These are phyloP conservation scores for Chaunax sp. DNA, from an alignment of 2,797 vertebrate genomes.

Conservation along the genomic window DNA sequence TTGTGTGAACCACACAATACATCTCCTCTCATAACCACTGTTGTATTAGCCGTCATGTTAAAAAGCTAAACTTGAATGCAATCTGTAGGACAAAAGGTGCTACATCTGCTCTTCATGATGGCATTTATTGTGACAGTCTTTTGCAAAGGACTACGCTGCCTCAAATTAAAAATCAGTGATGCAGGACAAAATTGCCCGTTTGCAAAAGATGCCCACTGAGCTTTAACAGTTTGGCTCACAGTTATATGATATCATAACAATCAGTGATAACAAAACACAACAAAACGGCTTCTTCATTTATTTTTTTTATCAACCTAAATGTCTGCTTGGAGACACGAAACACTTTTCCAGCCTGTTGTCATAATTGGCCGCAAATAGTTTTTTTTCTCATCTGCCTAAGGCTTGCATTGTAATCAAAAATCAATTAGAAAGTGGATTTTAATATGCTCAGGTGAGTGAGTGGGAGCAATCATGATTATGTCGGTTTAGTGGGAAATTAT, in stretches of 20 bases:
- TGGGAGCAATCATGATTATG: constrained; percentile 17
- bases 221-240: constrained; percentile 39
- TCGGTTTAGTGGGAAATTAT: background rate
- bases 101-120: constrained; percentile 4
- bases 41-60: background rate
- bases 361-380: constrained; percentile 1
- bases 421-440: constrained; percentile 23
- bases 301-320: constrained; percentile 24
- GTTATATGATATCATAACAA: constrained; percentile 34
- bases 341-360: background rate
- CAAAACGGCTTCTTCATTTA: constrained; percentile 29
- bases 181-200: constrained; percentile 28
- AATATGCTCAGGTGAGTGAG: constrained; percentile 40
- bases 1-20: background rate
- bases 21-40: background rate
- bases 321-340: constrained; percentile 30
- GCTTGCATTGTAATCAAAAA: constrained; percentile 45
- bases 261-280: constrained; percentile 34
- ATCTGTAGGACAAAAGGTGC: constrained; percentile 12
- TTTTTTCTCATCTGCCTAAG: constrained; percentile 3
- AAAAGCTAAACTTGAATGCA: constrained; percentile 14
- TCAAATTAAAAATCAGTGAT: constrained; percentile 62
- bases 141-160: constrained; percentile 12
- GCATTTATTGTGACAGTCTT: constrained; percentile 7
- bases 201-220: constrained; percentile 46